These are phyloP conservation scores for Procambarus clarkii DNA, from an alignment of 1,140 invertebrate species.

Conservation along the genomic window DNA sequence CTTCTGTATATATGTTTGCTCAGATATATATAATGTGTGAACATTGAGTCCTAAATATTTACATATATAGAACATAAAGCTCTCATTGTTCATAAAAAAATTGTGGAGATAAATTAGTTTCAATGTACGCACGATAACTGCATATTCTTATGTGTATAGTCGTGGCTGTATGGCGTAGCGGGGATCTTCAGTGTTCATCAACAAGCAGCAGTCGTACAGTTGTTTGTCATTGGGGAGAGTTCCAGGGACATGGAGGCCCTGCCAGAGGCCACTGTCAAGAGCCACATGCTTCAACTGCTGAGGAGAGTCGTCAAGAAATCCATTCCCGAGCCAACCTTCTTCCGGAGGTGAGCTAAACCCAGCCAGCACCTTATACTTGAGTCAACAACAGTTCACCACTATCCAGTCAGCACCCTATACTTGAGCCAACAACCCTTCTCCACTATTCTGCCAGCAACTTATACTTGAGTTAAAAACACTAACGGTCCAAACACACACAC, in stretches of 20 bases:
- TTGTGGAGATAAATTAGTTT: no score
- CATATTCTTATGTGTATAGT: background rate
- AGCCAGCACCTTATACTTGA: no score
- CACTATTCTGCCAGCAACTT: no score
- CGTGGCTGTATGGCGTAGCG: conserved; percentile 31
- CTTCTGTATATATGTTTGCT: background rate
- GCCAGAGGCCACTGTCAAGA: conserved; percentile 7
- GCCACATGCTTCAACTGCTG: conserved; percentile 18
- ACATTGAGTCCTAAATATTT: background rate
- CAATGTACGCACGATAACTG: no score
- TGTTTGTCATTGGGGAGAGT: conserved; percentile 36
- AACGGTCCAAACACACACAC: no score
- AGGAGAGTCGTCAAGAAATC: background rate
- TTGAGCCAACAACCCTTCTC: no score
- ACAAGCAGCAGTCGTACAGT: conserved; percentile 14
- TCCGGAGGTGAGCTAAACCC: conserved; percentile 32
- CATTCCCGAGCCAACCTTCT: conserved; percentile 44
- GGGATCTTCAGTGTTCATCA: conserved; percentile 18
- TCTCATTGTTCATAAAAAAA: no score
- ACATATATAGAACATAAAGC: no score
- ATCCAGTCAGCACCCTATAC: no score
- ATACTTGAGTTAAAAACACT: no score
- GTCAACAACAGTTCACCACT: no score
- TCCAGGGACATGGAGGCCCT: conserved; percentile 33
- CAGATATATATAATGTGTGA: background rate